Evolutionary conservation across 2,113 vertebrate species (phyloP).

Genomic region (Drymodes brunneopygia): DNA sequence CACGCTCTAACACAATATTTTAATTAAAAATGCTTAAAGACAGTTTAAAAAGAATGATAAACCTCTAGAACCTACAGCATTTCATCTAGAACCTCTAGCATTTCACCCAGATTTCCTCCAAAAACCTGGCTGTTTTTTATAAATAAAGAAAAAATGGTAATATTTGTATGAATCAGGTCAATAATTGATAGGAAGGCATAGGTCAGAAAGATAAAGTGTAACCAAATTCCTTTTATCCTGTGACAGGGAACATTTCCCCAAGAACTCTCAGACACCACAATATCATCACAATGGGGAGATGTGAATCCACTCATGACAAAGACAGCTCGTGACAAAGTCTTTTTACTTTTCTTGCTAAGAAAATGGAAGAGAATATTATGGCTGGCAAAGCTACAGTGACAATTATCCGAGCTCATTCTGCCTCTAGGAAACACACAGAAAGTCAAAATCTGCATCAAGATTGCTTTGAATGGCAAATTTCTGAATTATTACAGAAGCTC

Average conservation of each 20-base stretch:
- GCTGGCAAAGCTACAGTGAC: background rate
- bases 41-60: background rate
- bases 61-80: background rate
- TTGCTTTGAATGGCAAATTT: background rate
- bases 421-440: background rate
- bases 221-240: background rate
- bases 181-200: background rate
- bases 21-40: background rate
- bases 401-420: background rate
- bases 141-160: background rate
- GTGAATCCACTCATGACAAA: background rate
- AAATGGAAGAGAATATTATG: background rate
- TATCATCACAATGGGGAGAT: background rate
- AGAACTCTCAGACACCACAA: background rate
- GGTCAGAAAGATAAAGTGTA: background rate
- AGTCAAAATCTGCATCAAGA: background rate
- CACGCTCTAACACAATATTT: accelerated
- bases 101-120: background rate
- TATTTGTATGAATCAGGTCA: background rate
- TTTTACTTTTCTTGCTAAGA: background rate
- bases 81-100: background rate
- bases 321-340: background rate
- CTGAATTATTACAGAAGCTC: background rate
- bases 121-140: background rate
- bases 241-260: background rate